phyloP scores from a whole-genome alignment of 2,797 vertebrate genomes.

The Jordanella pulchra region DNA sequence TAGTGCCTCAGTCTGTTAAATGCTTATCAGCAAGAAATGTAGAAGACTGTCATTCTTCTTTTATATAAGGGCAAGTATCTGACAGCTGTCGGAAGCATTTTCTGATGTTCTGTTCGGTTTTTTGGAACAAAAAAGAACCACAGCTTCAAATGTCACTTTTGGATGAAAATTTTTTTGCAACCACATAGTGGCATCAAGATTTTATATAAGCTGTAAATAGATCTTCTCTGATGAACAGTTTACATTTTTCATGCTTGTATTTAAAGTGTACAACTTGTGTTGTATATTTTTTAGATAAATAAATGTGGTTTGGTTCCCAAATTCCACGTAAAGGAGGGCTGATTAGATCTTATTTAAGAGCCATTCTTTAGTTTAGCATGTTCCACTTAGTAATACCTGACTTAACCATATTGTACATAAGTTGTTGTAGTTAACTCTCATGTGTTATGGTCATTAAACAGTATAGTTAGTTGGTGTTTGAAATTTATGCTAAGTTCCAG shows the following conservation, averaged over 20 bases:
- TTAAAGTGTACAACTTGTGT: background rate
- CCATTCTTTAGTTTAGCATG: no score
- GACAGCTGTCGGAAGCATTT: conserved; percentile 22
- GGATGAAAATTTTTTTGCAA: background rate
- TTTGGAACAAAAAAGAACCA: conserved; percentile 13
- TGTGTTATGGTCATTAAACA: background rate
- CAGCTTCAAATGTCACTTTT: background rate
- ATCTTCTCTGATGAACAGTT: conserved; percentile 2
- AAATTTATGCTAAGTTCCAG: background rate
- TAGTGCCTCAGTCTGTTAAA: conserved; percentile 49
- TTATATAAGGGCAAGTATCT: conserved; percentile 24
- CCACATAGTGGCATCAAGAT: background rate
- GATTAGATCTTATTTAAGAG: no score
- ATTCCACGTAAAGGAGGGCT: background rate
- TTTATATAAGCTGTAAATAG: background rate
- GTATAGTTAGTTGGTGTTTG: background rate
- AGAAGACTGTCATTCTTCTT: conserved; percentile 13
- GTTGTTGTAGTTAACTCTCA: background rate
- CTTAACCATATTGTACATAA: background rate
- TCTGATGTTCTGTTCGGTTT: conserved; percentile 16
- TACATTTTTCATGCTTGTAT: background rate
- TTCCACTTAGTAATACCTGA: no score
- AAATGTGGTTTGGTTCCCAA: background rate
- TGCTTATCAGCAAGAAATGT: conserved; percentile 49
- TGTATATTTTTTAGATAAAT: no score